Base-by-base conservation (phyloP, 2,113 vertebrate species). In the Papio anubis region DNA sequence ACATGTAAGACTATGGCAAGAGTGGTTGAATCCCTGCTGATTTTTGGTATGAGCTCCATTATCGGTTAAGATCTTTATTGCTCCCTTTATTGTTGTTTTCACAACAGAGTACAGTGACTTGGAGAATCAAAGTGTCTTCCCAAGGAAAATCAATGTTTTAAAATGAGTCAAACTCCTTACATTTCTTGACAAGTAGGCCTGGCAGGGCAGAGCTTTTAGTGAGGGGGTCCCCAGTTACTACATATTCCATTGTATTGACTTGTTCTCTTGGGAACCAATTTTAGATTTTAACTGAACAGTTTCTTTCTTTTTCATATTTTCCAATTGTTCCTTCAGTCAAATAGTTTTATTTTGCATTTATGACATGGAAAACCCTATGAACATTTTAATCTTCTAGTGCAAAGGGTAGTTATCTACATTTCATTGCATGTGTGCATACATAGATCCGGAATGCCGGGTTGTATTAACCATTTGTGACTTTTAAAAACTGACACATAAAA, bases 291-390 rank as follows among this genome's bases (percentile, higher is more conserved):
- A 64, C 50, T 32, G 50, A 57, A 91, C 27, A 45, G 32, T 96
- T 93, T 66, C 20, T 38, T 94, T 88, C 50, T 73, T 91, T 76
- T 80, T 90, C 79, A 23, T 48, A 80, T 83, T 90, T 88, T 84
- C 73, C n/a, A 66, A 72, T 27, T 85, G 55, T 72, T 95, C 52
- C 78, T 94, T 90, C n/a, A 52, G 30, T 38, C 4, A 79, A 3
- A 75, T 66, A 66, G 43, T 93, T 96, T 92, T 84, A 92, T 92
- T 93, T 88, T 88, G 25, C 30, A 94, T 7, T 64, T 38, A 55
- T 68, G 38, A 88, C 25, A n/a, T 10, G 32, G 32, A 79, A 95
- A 88, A 2, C 30, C 18, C 38, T 68, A 50, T 30, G 18, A 45
- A 72, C 11, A 66, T 59, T 93, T 93, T 82, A 78, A 87, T 93